Conservation (phyloP, 2,797 vertebrate genomes). For the Acropternis orthonyx region DNA sequence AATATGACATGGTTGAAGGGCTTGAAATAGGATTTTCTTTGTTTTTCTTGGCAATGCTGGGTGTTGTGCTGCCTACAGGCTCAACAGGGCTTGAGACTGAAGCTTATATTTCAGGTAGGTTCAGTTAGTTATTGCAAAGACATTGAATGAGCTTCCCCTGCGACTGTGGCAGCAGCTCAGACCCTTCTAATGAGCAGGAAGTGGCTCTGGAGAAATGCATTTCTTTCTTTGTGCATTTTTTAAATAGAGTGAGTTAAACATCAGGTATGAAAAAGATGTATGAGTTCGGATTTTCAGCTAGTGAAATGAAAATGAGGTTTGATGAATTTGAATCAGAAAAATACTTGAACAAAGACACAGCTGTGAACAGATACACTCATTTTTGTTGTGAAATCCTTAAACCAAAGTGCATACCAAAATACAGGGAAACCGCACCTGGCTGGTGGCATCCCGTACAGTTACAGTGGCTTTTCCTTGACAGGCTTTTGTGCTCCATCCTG, state of each 20-base stretch:
- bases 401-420: neutral
- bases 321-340: neutral
- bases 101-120: neutral
- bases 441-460: neutral
- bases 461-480: neutral
- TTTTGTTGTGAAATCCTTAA: neutral
- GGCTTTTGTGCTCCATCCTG: neutral
- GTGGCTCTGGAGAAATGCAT: neutral
- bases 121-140: neutral
- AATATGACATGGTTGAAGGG: neutral
- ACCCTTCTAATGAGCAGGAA: neutral
- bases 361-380: accelerated
- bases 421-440: neutral
- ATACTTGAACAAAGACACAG: neutral
- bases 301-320: neutral
- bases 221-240: neutral
- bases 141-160: neutral
- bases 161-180: neutral
- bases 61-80: neutral
- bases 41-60: neutral
- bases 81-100: neutral
- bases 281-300: neutral
- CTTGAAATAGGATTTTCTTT: neutral
- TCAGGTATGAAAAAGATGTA: neutral
- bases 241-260: neutral